Base-by-base conservation (phyloP, 2,113 vertebrate genomes). In the Bostrychus sinensis region DNA sequence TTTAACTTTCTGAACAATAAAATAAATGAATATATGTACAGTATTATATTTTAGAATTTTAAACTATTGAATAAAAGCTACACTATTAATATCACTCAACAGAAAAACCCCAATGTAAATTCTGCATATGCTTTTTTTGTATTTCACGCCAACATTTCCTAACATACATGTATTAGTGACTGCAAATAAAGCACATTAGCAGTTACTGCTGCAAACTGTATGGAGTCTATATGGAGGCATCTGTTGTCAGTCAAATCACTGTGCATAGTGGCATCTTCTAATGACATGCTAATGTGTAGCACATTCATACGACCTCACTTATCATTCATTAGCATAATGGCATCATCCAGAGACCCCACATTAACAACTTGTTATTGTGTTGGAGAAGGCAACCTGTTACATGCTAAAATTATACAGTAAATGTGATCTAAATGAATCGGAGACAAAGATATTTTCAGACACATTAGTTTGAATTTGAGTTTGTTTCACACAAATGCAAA, bases 251-350 rank as follows among this genome's bases (percentile, higher is more conserved):
- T 69, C 43, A 58, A 28, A 20, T 36, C 37, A 36, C 50, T 70
- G 66, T 70, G 43, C 30, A 26, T 56, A 20, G 2, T 71, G 6
- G 72, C 61, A 6, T 50, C 64, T 78, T 53, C 6, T 32, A 56
- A 72, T 80, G 19, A 46, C 12, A 60, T 28, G 48, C 42, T 59
- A 72, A 74, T 72, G 20, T 16, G 48, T 66, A 13, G 38, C 61
- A 57, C 4, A 9, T 25, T 62, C n/a, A 13, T 39, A 12, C 5
- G 0, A 62, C 37, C 0, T 60, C 39, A 64, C 73, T 83, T 69
- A 69, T 32, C 60, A 58, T 30, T 61, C 39, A 14, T 55, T 69
- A 72, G 12, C 66, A 50, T 81, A 62, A 65, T 61, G 34, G 20
- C 30, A 25, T 9, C 6, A 43, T 38, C 53, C 19, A 62, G n/a